Base-by-base conservation (phyloP, 2,888 invertebrate species). In the Sminthurinus aureus region DNA sequence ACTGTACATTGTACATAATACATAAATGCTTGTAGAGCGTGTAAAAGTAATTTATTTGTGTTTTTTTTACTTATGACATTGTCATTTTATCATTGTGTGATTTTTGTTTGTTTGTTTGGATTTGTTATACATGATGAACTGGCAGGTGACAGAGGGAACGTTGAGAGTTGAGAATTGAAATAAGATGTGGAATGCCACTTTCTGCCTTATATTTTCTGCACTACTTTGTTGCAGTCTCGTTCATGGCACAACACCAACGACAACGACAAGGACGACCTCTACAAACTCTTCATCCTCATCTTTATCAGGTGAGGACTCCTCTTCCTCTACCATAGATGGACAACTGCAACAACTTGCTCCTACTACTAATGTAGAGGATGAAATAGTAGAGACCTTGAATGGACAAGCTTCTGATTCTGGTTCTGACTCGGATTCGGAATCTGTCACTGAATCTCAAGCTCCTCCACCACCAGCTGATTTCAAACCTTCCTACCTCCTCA, bases 121-220 rank as follows among this genome's bases (percentile, higher is more conserved):
- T 58, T 2, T 11, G 2, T 58, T 58, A 18, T 58, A 18, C 18
- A 58, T 13, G 2, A 58, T 69, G 24, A 69, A 20, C 69, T 22
- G 69, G 18, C 69, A 51, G 50, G 51, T 75, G 75, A 51, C 50
- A 51, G 24, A 67, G n/a, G 22, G 38, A 67, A 67, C 22, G 71
- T 24, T 20, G 71, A 26, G 71, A 69, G 24, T 8, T n/a, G 67
- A 20, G 67, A 67, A 67, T 20, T 8, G 73, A 12, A 12, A 9
- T 1, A 73, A 51, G n/a, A 75, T 75, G 75, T 51, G 75, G 75
- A 75, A 75, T 50, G 38, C 75, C 50, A 75, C 75, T 75, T 75
- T 75, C 75, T 75, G 75, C 51, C n/a, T 38, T 13, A 51, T 26
- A 22, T 51, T 75, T 75, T 75, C 75, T 75, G 75, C 75, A 75